These are phyloP conservation scores for Andrena cerasifolii DNA, from an alignment of 1,140 invertebrate species.

Conservation along the genomic window DNA sequence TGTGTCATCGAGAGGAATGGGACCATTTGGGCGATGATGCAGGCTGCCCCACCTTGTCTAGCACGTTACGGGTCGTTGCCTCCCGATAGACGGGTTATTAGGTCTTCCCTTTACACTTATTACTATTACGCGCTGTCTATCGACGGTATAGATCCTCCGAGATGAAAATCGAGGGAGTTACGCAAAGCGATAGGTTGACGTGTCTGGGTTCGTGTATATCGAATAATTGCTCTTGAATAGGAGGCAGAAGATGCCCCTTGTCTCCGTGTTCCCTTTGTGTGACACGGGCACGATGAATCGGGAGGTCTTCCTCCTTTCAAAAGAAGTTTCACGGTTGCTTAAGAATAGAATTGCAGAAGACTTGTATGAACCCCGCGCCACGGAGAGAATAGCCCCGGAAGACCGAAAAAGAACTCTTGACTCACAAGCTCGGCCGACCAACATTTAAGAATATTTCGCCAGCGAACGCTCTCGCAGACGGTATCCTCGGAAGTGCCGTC, in stretches of 20 bases:
- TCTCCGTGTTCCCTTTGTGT: not conserved
- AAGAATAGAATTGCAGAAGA: constrained; percentile 18
- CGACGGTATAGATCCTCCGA: too few species aligned
- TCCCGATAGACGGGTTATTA: constrained; percentile 18
- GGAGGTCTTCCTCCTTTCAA: not conserved
- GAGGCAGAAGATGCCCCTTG: not conserved
- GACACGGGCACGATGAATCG: not conserved
- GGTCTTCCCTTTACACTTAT: not conserved
- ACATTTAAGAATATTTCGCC: constrained; percentile 47
- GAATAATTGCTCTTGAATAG: not conserved
- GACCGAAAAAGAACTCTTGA: not conserved
- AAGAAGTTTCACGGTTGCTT: not conserved
- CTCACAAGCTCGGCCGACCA: not conserved
- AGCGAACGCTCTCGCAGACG: constrained; percentile 7
- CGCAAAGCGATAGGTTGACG: not conserved
- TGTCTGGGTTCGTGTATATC: too few species aligned
- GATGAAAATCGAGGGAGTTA: not conserved
- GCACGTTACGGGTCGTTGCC: constrained; percentile 36
- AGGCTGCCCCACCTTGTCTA: constrained; percentile 2
- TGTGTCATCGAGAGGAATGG: too few species aligned
- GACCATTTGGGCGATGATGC: not conserved
- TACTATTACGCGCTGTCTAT: too few species aligned
- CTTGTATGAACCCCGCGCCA: not conserved
- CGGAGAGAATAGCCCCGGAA: not conserved
- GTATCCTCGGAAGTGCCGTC: not conserved